Evolutionary conservation across 2,797 vertebrate species (phyloP).

Genomic region (Pseudocheirus occidentalis): DNA sequence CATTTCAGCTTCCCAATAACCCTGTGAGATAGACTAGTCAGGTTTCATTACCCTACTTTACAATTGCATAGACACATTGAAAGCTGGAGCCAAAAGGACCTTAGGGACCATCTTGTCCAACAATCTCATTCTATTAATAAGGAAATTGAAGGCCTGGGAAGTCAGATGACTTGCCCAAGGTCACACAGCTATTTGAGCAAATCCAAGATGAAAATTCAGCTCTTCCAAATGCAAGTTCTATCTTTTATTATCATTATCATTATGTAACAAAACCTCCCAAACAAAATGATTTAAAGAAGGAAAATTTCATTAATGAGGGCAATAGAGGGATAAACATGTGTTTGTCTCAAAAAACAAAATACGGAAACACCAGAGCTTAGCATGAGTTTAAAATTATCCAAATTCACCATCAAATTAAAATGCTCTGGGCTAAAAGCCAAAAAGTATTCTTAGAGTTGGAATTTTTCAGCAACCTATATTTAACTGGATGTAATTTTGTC

Average conservation of each 20-base stretch:
- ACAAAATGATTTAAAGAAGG: conserved; percentile 10
- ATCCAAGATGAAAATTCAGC: neutral
- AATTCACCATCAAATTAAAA: conserved; percentile 40
- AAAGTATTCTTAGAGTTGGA: conserved; percentile 33
- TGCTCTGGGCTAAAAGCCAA: conserved; percentile 34
- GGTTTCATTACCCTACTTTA: neutral
- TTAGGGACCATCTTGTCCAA: neutral
- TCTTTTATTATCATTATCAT: neutral
- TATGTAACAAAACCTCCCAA: neutral
- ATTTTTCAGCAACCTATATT: conserved; percentile 34
- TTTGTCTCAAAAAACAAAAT: neutral
- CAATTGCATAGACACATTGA: neutral
- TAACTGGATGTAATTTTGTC: conserved; percentile 49
- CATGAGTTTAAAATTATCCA: conserved; percentile 50
- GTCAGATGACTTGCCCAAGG: neutral
- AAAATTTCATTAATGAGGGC: neutral
- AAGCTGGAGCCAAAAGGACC: neutral
- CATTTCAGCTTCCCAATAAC: conserved; percentile 5
- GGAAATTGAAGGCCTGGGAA: neutral
- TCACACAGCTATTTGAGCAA: conserved; percentile 18
- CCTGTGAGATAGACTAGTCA: neutral
- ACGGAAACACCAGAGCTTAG: neutral
- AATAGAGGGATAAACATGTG: neutral
- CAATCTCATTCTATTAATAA: conserved; percentile 24
- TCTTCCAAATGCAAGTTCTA: conserved; percentile 30